Evolutionary conservation across 2,113 vertebrate genomes (phyloP), one percentile per base, ranked within the genome.

Genomic region (Anarhynchus alexandrinus): DNA sequence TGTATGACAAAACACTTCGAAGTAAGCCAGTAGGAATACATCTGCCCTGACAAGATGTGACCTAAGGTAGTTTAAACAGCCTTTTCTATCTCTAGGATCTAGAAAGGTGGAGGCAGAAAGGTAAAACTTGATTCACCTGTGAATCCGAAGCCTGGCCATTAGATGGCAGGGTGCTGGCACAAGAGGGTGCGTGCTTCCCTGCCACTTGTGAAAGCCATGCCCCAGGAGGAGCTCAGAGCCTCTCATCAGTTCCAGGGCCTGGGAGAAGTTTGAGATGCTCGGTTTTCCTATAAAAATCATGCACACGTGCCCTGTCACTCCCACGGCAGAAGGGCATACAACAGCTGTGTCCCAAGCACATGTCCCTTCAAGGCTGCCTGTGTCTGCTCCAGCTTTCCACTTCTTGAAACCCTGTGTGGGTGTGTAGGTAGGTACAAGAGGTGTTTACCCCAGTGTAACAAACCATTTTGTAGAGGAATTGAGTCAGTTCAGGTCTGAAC

Each of bases 121-220:
- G 62, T 51, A 54, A 21, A 89, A 86, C 55, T 90, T 34, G 66
- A 52, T 94, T 86, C 67, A 80, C 19, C 18, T 87, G 94, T 76
- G 76, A 69, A 59, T 67, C 73, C 86, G 73, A 89, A 91, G 51
- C 72, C 49, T 91, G 87, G 88, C 97, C 96, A 93, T 95, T 96
- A 97, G 97, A 72, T 97, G 96, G 96, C 97, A 97, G 93, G 85
- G 71, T 90, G 88, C 87, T 86, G 86, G 87, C 65, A 90, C 52
- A n/a, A 34, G 65, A 96, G 49, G 7, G 15, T 67, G 64, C 0
- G 0, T 79, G 20, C 30, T 38, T 94, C 23, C n/a, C 27, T 0
- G 0, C 34, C 15, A 1, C 58, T 89, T 61, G 61, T 40, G 38
- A 20, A 13, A 32, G 32, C 49, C 26, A 2, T 76, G 43, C 29